Percentiles rank a stretch among this genome's conserved stretches.
phyloP scores from a whole-genome alignment of 2,113 vertebrate species.

The Alouatta palliata region DNA sequence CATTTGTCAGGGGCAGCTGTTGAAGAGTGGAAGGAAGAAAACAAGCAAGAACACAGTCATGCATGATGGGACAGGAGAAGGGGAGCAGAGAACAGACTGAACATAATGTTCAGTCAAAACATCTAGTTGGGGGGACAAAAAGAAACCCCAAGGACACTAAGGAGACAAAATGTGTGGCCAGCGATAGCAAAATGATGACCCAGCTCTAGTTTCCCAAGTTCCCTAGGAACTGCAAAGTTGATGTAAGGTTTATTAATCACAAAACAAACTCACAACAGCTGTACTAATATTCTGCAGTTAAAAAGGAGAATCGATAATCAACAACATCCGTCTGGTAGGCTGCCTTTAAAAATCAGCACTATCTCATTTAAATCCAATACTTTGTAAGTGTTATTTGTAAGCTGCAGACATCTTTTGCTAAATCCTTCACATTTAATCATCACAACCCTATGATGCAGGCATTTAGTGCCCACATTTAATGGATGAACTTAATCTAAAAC shows the following conservation, averaged over 20 bases:
- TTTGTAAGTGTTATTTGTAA: not conserved
- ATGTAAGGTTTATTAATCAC: not conserved
- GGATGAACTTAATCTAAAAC: not conserved
- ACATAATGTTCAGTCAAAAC: conserved; percentile 52
- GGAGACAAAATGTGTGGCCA: not conserved
- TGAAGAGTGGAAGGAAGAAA: conserved; percentile 41
- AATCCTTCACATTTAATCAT: not conserved
- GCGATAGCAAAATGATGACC: not conserved
- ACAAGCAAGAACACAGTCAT: conserved; percentile 51
- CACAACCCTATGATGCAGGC: not conserved
- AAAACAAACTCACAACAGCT: not conserved
- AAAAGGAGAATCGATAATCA: not conserved
- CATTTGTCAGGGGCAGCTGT: conserved; percentile 70
- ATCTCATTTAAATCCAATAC: not conserved
- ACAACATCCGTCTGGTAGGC: not conserved
- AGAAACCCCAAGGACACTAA: not conserved
- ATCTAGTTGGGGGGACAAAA: not conserved
- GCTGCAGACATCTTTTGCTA: not conserved
- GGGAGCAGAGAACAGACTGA: conserved; percentile 12
- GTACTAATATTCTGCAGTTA: not conserved
- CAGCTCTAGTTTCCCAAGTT: not conserved
- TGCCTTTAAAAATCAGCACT: not conserved
- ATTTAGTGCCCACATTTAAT: not conserved
- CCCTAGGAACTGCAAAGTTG: not conserved
- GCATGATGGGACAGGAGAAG: not conserved